These are phyloP conservation scores for Diabrotica undecimpunctata DNA, from an alignment of 1,140 invertebrate genomes.

Conservation along the genomic window DNA sequence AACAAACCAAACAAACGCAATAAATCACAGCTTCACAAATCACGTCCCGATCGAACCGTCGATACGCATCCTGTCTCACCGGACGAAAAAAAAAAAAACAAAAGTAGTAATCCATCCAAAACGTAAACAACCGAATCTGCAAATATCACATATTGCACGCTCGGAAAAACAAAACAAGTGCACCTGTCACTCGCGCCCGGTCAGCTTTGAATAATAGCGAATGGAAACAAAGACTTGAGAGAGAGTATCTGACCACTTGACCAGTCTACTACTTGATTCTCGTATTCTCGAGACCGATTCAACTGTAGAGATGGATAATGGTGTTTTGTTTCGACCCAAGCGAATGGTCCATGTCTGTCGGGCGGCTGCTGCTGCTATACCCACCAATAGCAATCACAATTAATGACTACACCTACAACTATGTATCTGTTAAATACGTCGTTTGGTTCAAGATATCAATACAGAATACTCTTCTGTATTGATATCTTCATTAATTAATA, in stretches of 20 bases:
- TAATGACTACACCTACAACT: slow-evolving; percentile 1
- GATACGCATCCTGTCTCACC: too few relatives aligned
- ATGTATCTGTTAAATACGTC: background rate
- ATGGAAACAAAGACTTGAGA: background rate
- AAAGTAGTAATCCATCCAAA: too few relatives aligned
- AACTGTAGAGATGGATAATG: background rate
- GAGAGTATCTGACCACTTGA: background rate
- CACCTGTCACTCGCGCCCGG: background rate
- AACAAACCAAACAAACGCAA: too few relatives aligned
- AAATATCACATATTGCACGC: background rate
- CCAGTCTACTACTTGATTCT: background rate
- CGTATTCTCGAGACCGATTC: background rate
- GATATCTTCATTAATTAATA: too few relatives aligned
- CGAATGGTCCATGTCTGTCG: background rate
- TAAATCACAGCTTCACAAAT: background rate
- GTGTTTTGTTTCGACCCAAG: background rate
- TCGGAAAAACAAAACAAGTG: background rate
- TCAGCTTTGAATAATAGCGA: background rate
- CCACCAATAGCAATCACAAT: background rate
- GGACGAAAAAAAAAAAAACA: too few relatives aligned
- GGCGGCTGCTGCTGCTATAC: background rate
- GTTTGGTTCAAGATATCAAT: background rate
- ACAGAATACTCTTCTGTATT: too few relatives aligned
- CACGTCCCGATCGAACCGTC: background rate
- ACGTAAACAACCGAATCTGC: background rate